Base-by-base conservation (phyloP, 1,140 invertebrate genomes). In the Rhysida immarginata region DNA sequence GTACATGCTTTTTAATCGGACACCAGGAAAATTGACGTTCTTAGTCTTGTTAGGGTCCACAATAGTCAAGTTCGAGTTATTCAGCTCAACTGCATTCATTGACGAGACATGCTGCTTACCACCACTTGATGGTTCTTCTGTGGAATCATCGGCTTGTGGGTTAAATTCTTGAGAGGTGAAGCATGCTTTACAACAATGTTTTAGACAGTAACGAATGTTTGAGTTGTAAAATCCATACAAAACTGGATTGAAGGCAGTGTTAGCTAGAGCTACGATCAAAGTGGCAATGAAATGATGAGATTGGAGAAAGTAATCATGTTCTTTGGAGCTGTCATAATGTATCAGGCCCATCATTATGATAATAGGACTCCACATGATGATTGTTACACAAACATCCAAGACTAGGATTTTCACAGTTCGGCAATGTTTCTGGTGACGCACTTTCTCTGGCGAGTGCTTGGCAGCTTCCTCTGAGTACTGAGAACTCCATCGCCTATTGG, bases 291-390 rank as follows among this genome's bases (percentile, higher is more conserved):
- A 51, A 21, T 51, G 13, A 27, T 27, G 26, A 13, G 49, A 51
- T 26, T 51, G 24, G 20, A 51, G 3, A 25, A 51, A 25, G 21
- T 26, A 51, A 23, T 46, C 21, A 27, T 13, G 8, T 3, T 26
- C 26, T 25, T 27, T 25, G 8, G 49, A 51, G 26, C 49, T 51
- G 49, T 51, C 49, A 20, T 51, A 51, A 51, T 51, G 49, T 26
- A 51, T 51, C 21, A 51, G 21, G 13, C 49, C 49, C 49, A 51
- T 51, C 24, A 51, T 26, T 5, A 51, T 16, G 8, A 51, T 51
- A 13, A 51, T 51, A 8, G 49, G 49, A 3, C 3, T 8, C 49
- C 49, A 51, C 49, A 51, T 51, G 24, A 51, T 25, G 8, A 51
- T 24, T 11, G 49, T 51, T 8, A 24, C 8, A 27, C 49, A 51